Percentiles rank a stretch among this genome's conserved stretches.
Conservation (phyloP, 2,113 vertebrate species). For the Nothocercus nigrocapillus region DNA sequence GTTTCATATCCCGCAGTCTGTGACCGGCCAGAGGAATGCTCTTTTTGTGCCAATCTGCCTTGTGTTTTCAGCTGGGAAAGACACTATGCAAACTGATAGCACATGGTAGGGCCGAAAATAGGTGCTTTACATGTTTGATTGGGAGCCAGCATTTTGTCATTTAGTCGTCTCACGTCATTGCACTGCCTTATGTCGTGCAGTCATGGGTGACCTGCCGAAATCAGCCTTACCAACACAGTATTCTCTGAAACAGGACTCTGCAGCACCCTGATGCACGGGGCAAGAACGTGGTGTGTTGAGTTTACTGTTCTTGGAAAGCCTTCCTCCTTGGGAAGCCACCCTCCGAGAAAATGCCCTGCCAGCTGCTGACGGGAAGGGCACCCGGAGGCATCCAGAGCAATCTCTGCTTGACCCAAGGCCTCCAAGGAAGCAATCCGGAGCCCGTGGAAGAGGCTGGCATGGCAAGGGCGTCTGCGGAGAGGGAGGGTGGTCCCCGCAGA, state of each 20-base stretch:
- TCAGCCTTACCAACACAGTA: neutral
- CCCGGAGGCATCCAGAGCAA: neutral
- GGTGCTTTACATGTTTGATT: slow-evolving; percentile 51
- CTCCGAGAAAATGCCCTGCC: neutral
- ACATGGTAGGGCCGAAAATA: slow-evolving; percentile 58
- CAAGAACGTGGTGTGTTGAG: neutral
- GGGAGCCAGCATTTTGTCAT: slow-evolving; percentile 62
- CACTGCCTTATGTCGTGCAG: neutral
- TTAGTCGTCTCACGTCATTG: slow-evolving; percentile 32
- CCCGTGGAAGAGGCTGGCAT: neutral
- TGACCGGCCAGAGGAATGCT: slow-evolving; percentile 43
- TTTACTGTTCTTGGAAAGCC: slow-evolving; percentile 41
- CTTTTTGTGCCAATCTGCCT: slow-evolving; percentile 9
- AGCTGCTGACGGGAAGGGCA: neutral
- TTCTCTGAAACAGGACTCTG: neutral
- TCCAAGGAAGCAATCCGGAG: neutral
- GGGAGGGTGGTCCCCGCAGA: neutral
- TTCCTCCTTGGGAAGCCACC: neutral
- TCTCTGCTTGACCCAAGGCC: neutral
- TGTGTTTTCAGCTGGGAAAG: slow-evolving; percentile 61
- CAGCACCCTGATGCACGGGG: neutral
- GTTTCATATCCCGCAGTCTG: neutral
- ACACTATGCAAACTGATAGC: slow-evolving; percentile 40
- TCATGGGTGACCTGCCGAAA: neutral
- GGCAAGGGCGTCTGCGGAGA: neutral